Evolutionary conservation across 2,888 invertebrate genomes (phyloP).

Genomic region (Protula sp.): DNA sequence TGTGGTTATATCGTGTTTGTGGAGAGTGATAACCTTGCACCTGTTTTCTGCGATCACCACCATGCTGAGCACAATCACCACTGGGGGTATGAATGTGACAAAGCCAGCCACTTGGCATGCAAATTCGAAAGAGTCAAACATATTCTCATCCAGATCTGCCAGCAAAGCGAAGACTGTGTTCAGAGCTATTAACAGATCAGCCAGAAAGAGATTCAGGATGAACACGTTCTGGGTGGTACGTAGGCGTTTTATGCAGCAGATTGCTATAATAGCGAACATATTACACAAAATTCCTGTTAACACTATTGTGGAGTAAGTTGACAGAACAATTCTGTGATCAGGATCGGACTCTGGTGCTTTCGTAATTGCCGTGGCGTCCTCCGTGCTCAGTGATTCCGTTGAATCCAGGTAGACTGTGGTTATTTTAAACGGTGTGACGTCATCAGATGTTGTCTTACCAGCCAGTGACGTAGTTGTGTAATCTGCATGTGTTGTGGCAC

Average conservation of each 20-base stretch:
- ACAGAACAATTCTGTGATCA: no score
- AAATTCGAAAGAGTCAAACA: no score
- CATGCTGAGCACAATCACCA: not conserved
- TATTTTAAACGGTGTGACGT: no score
- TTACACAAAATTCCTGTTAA: not conserved
- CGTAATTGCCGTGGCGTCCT: no score
- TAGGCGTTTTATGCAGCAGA: not conserved
- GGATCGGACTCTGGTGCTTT: no score
- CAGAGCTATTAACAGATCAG: not conserved
- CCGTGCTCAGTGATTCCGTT: no score
- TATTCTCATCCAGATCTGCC: not conserved
- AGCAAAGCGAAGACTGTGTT: not conserved
- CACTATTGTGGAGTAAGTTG: no score
- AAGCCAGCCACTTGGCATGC: not conserved
- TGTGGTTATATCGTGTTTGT: not conserved
- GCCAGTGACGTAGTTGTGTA: no score
- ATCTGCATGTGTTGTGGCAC: no score
- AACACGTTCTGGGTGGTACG: not conserved
- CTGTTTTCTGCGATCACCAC: not conserved
- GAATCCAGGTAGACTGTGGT: no score
- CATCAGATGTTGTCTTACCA: no score
- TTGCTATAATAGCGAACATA: not conserved
- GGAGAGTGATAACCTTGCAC: not conserved
- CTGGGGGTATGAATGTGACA: not conserved
- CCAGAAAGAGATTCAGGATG: not conserved